Evolutionary conservation across 2,888 invertebrate genomes (phyloP).

Genomic region (Lucinisca nassula): DNA sequence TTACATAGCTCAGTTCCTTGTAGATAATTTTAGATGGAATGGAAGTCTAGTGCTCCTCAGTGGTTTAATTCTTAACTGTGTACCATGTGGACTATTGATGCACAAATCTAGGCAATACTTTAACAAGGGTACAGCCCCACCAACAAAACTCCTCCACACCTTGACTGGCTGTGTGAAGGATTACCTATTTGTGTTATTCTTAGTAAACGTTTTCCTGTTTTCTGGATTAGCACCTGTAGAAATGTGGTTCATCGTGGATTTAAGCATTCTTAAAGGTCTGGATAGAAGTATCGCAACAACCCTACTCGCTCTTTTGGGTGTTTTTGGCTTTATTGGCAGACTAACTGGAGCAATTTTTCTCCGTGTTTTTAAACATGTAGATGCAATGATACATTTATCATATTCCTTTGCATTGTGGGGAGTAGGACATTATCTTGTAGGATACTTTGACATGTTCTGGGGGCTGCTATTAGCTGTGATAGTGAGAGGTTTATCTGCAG

Average conservation of each 20-base stretch:
- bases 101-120: neutral
- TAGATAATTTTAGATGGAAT: slow-evolving; percentile 46
- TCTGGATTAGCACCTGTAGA: slow-evolving; percentile 39
- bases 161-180: neutral
- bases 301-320: slow-evolving; percentile 51
- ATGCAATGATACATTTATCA: slow-evolving; percentile 31
- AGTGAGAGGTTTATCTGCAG: slow-evolving; percentile 44
- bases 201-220: slow-evolving; percentile 18
- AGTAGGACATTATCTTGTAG: slow-evolving; percentile 28
- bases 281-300: slow-evolving; percentile 21
- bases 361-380: slow-evolving; percentile 24
- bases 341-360: slow-evolving; percentile 21
- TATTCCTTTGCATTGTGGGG: slow-evolving; percentile 28
- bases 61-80: slow-evolving; percentile 37
- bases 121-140: neutral
- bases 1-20: slow-evolving; percentile 44
- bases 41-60: slow-evolving; percentile 46
- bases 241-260: slow-evolving; percentile 51
- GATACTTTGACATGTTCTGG: slow-evolving; percentile 24
- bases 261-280: slow-evolving; percentile 48
- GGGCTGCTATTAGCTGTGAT: slow-evolving; percentile 39
- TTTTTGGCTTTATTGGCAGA: slow-evolving; percentile 44
- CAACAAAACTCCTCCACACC: neutral
- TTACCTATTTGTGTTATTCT: neutral
- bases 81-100: slow-evolving; percentile 52